phyloP scores from a whole-genome alignment of 2,797 vertebrate species.

The Sebastes hubbsi region DNA sequence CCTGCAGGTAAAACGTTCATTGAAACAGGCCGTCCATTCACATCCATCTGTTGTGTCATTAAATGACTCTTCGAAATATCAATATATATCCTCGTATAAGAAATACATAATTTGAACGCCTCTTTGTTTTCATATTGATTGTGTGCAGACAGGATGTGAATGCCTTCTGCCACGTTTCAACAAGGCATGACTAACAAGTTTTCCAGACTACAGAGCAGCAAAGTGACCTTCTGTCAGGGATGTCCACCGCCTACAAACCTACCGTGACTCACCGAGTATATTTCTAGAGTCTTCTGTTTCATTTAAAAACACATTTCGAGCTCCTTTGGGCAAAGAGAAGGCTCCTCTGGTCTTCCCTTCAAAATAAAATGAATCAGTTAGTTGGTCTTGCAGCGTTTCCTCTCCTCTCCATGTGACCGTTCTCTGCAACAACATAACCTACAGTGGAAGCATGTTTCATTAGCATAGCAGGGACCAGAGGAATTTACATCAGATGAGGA shows the following conservation, averaged over 20 bases:
- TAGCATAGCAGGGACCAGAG: conserved; percentile 22
- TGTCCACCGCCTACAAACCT: conserved; percentile 83
- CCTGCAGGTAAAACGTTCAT: conserved; percentile 37
- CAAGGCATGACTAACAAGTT: not conserved
- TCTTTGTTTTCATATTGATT: not conserved
- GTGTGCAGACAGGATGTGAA: conserved; percentile 36
- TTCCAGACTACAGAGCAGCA: conserved; percentile 33
- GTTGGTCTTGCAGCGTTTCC: conserved; percentile 49
- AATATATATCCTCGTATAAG: not conserved
- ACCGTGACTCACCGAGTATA: conserved; percentile 87
- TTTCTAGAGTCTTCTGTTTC: conserved; percentile 91
- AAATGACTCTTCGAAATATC: not conserved
- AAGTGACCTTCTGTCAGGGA: conserved; percentile 68
- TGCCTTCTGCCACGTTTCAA: conserved; percentile 62
- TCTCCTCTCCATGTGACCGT: not conserved
- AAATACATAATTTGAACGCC: not conserved
- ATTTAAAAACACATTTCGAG: conserved; percentile 90
- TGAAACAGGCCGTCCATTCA: conserved; percentile 62
- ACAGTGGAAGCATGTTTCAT: conserved; percentile 14
- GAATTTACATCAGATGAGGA: conserved; percentile 17
- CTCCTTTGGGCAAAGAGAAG: conserved; percentile 92
- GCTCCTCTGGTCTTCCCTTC: conserved; percentile 93
- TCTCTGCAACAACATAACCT: conserved; percentile 10
- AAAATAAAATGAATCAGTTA: conserved; percentile 82
- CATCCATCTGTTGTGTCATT: conserved; percentile 7